Evolutionary conservation across 1,140 invertebrate species (phyloP).

Genomic region (Ceratosolen fusciceps): DNA sequence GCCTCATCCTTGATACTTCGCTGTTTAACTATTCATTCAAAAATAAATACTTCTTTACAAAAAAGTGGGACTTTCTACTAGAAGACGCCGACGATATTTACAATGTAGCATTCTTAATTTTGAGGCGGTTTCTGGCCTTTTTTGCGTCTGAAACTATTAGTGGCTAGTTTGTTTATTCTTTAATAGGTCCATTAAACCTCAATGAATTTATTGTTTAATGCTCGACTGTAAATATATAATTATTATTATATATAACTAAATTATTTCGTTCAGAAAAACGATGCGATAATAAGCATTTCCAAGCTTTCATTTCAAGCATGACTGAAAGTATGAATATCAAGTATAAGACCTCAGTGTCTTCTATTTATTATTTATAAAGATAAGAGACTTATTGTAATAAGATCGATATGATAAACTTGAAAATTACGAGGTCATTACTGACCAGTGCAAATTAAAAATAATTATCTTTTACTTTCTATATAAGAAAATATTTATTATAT

Average conservation of each 20-base stretch:
- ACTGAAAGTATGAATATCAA: no score
- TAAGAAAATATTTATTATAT: no score
- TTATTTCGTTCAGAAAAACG: neutral
- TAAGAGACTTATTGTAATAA: no score
- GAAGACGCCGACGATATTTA: neutral
- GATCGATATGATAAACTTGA: no score
- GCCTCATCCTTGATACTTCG: slow-evolving; percentile 25
- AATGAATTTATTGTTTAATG: neutral
- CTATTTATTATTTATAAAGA: no score
- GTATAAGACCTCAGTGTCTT: no score
- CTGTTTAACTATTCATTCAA: slow-evolving; percentile 39
- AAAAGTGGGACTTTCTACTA: slow-evolving; percentile 35
- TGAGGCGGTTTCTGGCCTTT: slow-evolving; percentile 22
- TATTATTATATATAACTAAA: neutral
- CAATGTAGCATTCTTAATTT: slow-evolving; percentile 35
- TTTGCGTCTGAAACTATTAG: neutral
- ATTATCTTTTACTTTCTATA: no score
- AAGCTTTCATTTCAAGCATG: neutral
- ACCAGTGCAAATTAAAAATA: no score
- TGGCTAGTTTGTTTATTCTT: neutral
- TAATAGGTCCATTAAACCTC: neutral
- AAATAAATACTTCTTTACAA: slow-evolving; percentile 24
- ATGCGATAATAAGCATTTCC: neutral
- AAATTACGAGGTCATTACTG: no score
- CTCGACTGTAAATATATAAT: neutral